These are phyloP conservation scores for Meloidogyne hapla DNA, from an alignment of 1,140 invertebrate species.

Conservation along the genomic window DNA sequence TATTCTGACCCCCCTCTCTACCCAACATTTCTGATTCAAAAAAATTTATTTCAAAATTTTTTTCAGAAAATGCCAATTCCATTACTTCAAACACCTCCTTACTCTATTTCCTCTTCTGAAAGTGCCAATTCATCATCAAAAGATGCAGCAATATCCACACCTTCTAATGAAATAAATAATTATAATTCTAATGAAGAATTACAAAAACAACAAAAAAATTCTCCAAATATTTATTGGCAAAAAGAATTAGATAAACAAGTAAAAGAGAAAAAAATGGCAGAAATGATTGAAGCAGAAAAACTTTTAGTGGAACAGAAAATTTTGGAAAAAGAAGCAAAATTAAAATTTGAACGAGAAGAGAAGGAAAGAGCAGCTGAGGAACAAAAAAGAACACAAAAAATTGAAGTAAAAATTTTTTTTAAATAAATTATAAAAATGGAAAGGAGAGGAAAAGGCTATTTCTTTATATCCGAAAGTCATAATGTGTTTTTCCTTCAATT, in stretches of 20 bases:
- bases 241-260: slow-evolving; percentile 22
- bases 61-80: background rate
- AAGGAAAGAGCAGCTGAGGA: slow-evolving; percentile 14
- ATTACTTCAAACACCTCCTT: background rate
- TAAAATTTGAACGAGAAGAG: slow-evolving; percentile 14
- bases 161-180: too few species aligned
- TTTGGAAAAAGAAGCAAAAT: background rate
- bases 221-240: slow-evolving; percentile 15
- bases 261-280: slow-evolving; percentile 8
- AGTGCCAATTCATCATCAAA: background rate
- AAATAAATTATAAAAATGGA: background rate
- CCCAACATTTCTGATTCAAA: too few species aligned
- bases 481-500: too few species aligned
- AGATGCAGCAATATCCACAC: background rate
- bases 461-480: too few species aligned
- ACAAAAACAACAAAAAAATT: background rate
- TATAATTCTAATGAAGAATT: background rate
- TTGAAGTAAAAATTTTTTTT: background rate
- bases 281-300: background rate
- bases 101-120: background rate
- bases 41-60: too few species aligned
- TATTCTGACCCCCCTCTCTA: too few species aligned
- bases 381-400: slow-evolving; percentile 13
- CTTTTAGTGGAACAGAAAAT: background rate
- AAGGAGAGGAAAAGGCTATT: too few species aligned